Evolutionary conservation across 2,888 invertebrate genomes (phyloP).

Genomic region (Phalangium opilio): DNA sequence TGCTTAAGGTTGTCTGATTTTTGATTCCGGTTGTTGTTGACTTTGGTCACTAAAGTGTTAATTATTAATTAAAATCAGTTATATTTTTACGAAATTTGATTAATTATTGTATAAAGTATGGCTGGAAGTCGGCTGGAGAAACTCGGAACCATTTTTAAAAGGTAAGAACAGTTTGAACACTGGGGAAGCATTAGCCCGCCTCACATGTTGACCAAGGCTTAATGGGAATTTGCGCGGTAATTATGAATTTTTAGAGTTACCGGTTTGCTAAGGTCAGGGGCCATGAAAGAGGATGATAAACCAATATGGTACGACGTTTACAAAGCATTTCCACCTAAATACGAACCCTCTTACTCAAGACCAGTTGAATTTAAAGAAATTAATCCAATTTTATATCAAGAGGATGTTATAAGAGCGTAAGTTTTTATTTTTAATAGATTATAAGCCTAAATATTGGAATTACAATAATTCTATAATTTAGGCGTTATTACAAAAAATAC

Average conservation of each 20-base stretch:
- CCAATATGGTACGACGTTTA: slow-evolving; percentile 91
- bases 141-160: slow-evolving; percentile 12
- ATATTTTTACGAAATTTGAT: too few species aligned
- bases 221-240: slow-evolving; percentile 10
- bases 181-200: too few species aligned
- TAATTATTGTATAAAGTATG: slow-evolving; percentile 2
- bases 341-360: slow-evolving; percentile 45
- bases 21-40: too few species aligned
- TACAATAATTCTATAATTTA: not conserved
- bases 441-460: slow-evolving; percentile 1
- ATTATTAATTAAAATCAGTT: too few species aligned
- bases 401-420: slow-evolving; percentile 73
- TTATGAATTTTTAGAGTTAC: slow-evolving; percentile 27
- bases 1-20: too few species aligned
- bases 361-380: slow-evolving; percentile 13
- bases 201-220: too few species aligned
- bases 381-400: slow-evolving; percentile 33
- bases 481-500: slow-evolving; percentile 29
- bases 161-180: slow-evolving; percentile 5
- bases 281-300: slow-evolving; percentile 59
- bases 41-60: too few species aligned
- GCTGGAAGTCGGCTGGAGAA: slow-evolving; percentile 12
- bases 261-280: slow-evolving; percentile 62
- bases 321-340: slow-evolving; percentile 70
- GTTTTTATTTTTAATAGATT: slow-evolving; percentile 22